These are phyloP conservation scores for Silurus glanis DNA, from an alignment of 2,113 vertebrate genomes.

Conservation along the genomic window DNA sequence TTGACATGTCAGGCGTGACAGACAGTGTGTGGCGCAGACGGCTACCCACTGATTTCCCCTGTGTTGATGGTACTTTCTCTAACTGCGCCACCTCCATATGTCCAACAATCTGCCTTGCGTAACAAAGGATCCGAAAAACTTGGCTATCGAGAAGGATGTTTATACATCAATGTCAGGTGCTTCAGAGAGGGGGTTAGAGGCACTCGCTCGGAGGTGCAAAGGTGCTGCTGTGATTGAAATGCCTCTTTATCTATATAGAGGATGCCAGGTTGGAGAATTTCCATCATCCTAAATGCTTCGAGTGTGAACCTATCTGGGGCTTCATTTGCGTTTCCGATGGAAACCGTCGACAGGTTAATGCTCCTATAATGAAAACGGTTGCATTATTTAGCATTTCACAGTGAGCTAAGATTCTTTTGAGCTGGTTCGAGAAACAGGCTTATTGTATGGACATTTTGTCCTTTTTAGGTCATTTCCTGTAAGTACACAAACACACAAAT, in stretches of 20 bases:
- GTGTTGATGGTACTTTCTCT: conserved; percentile 41
- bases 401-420: neutral
- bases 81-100: conserved; percentile 43
- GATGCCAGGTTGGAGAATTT: conserved; percentile 11
- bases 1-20: conserved; percentile 48
- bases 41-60: conserved; percentile 33
- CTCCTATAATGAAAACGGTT: neutral
- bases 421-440: neutral
- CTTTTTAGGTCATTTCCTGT: neutral
- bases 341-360: neutral
- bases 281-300: conserved; percentile 1
- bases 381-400: neutral
- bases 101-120: conserved; percentile 29
- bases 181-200: conserved; percentile 25
- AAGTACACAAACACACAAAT: neutral
- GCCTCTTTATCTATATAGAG: conserved; percentile 31
- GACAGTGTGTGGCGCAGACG: conserved; percentile 32
- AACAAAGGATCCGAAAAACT: conserved; percentile 19
- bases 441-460: neutral
- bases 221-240: conserved; percentile 33
- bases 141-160: conserved; percentile 42
- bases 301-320: neutral
- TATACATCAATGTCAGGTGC: conserved; percentile 45
- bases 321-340: conserved; percentile 3
- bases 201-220: conserved; percentile 25